These are phyloP conservation scores for Fragum whitleyi DNA, from an alignment of 2,888 invertebrate species.

Conservation along the genomic window DNA sequence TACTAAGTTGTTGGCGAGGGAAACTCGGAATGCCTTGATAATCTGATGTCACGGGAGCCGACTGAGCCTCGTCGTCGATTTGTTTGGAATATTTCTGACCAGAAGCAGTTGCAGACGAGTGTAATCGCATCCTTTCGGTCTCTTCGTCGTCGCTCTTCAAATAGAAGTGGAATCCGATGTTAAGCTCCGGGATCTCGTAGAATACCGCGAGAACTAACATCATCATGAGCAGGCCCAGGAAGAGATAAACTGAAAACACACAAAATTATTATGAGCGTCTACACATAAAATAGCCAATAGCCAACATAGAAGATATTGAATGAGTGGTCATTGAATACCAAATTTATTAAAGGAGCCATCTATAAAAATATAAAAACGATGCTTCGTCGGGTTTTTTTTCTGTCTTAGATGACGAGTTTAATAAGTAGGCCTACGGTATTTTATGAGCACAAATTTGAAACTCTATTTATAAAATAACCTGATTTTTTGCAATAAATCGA, in stretches of 20 bases:
- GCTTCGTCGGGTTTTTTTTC: too few relatives aligned
- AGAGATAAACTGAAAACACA: slow-evolving; percentile 89
- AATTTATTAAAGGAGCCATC: too few relatives aligned
- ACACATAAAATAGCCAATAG: too few relatives aligned
- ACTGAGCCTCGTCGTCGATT: slow-evolving; percentile 70
- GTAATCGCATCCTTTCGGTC: slow-evolving; percentile 68
- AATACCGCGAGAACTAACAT: slow-evolving; percentile 94
- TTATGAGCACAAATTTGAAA: too few relatives aligned
- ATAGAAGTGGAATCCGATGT: slow-evolving; percentile 92
- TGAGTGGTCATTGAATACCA: too few relatives aligned
- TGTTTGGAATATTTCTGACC: slow-evolving; percentile 79
- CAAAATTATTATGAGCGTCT: too few relatives aligned
- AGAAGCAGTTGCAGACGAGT: slow-evolving; percentile 59
- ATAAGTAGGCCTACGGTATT: too few relatives aligned
- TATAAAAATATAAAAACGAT: too few relatives aligned
- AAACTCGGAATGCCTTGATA: slow-evolving; percentile 65
- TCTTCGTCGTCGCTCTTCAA: slow-evolving; percentile 87
- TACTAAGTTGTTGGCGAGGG: slow-evolving; percentile 47
- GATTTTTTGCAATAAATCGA: too few relatives aligned
- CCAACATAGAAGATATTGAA: too few relatives aligned
- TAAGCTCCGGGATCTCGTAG: slow-evolving; percentile 95
- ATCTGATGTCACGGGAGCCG: slow-evolving; percentile 43
- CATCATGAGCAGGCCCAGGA: slow-evolving; percentile 92
- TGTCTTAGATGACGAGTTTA: too few relatives aligned
- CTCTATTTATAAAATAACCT: too few relatives aligned